Percentiles rank a stretch among this genome's conserved stretches.
phyloP scores from a whole-genome alignment of 2,888 invertebrate species.

The Pseudococcus longispinus region DNA sequence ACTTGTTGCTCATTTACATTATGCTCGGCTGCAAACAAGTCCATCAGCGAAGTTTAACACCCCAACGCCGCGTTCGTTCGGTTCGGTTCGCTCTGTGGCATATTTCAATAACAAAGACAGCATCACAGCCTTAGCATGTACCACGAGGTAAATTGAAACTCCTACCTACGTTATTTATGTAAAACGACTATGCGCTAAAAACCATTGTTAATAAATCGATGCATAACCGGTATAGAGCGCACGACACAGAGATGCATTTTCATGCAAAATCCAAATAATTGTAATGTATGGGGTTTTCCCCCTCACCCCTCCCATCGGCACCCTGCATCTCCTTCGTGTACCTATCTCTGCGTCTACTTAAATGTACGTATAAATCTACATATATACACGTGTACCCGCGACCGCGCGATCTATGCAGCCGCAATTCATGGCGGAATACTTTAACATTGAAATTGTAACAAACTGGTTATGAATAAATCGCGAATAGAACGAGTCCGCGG shows the following conservation, averaged over 20 bases:
- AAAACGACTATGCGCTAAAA: slow-evolving; percentile 27
- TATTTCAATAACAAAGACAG: slow-evolving; percentile 24
- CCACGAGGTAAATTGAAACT: slow-evolving; percentile 2
- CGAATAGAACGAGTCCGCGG: not conserved
- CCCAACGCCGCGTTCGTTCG: too few relatives aligned
- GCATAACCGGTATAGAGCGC: slow-evolving; percentile 30
- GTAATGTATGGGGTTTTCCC: not conserved
- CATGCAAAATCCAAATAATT: slow-evolving; percentile 29
- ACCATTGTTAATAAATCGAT: slow-evolving; percentile 40
- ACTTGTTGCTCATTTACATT: slow-evolving; percentile 30
- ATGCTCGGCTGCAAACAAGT: slow-evolving; percentile 7
- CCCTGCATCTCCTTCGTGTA: not conserved
- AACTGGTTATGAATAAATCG: slow-evolving; percentile 30
- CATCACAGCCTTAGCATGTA: not conserved
- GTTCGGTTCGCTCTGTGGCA: not conserved
- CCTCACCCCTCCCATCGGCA: not conserved
- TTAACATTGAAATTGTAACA: slow-evolving; percentile 31
- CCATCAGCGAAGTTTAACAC: slow-evolving; percentile 17
- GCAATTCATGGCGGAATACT: slow-evolving; percentile 21
- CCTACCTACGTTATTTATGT: slow-evolving; percentile 45
- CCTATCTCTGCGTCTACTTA: not conserved
- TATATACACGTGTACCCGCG: not conserved
- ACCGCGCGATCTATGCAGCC: not conserved
- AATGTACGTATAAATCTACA: not conserved
- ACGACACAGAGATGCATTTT: slow-evolving; percentile 9